Percentiles rank a stretch among this genome's conserved stretches.
Evolutionary conservation across 2,888 invertebrate genomes (phyloP).

Genomic region (Hyalella azteca): DNA sequence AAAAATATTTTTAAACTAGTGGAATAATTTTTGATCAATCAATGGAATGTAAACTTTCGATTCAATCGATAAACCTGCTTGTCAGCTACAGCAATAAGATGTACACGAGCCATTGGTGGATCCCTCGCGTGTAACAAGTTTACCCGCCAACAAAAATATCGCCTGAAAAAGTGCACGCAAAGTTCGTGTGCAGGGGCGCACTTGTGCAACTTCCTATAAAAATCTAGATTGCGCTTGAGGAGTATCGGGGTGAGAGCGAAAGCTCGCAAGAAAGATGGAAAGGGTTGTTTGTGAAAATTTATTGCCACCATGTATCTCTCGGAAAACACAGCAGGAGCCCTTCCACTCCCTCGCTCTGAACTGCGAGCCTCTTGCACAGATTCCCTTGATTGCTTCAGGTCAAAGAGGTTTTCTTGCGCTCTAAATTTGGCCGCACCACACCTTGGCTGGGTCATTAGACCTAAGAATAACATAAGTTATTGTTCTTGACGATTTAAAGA

Average conservation of each 20-base stretch:
- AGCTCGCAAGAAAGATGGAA: constrained; percentile 37
- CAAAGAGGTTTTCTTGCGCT: background rate
- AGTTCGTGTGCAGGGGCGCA: constrained; percentile 3
- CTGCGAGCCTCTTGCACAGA: background rate
- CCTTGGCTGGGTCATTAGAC: too few species aligned
- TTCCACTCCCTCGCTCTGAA: background rate
- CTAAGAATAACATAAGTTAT: too few species aligned
- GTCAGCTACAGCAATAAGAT: too few species aligned
- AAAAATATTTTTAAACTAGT: too few species aligned
- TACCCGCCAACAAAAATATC: background rate
- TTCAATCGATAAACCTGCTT: too few species aligned
- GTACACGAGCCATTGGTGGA: too few species aligned
- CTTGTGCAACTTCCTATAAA: constrained; percentile 21
- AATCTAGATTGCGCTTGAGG: constrained; percentile 36
- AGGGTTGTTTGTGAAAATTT: constrained; percentile 37
- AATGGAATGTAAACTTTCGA: too few species aligned
- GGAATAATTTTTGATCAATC: too few species aligned
- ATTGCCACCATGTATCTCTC: constrained; percentile 30
- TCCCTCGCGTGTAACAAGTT: constrained; percentile 26
- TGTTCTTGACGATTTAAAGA: too few species aligned
- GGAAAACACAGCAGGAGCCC: constrained; percentile 1
- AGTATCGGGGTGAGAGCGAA: constrained; percentile 35
- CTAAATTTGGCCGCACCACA: too few species aligned
- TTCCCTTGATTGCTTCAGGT: background rate
- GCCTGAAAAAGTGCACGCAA: background rate